phyloP scores from a whole-genome alignment of 1,140 invertebrate species.

The Bombyx mori region ASM3026992v2 NC_085123.1:16653501-16654000 shows the following conservation, averaged over 20 bases:
- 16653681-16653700: constrained; percentile 43
- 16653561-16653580: constrained; percentile 74
- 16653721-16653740: constrained; percentile 31
- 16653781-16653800: constrained; percentile 27
- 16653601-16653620: constrained; percentile 78
- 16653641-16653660: constrained; percentile 55
- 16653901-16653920: constrained; percentile 58
- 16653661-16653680: constrained; percentile 52
- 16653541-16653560: constrained; percentile 59
- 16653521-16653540: constrained; percentile 48
- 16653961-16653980: constrained; percentile 6
- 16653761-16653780: constrained; percentile 20
- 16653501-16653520: too few species aligned
- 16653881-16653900: constrained; percentile 40
- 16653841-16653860: not conserved
- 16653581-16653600: constrained; percentile 78
- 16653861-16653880: constrained; percentile 12
- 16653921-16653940: constrained; percentile 42
- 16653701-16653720: constrained; percentile 33
- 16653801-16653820: constrained; percentile 16
- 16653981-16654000: constrained; percentile 3
- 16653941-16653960: constrained; percentile 26
- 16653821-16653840: constrained; percentile 25
- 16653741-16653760: constrained; percentile 28
- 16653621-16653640: constrained; percentile 72